Evolutionary conservation across 2,888 invertebrate genomes (phyloP).

Genomic region (Spodoptera exigua): DNA sequence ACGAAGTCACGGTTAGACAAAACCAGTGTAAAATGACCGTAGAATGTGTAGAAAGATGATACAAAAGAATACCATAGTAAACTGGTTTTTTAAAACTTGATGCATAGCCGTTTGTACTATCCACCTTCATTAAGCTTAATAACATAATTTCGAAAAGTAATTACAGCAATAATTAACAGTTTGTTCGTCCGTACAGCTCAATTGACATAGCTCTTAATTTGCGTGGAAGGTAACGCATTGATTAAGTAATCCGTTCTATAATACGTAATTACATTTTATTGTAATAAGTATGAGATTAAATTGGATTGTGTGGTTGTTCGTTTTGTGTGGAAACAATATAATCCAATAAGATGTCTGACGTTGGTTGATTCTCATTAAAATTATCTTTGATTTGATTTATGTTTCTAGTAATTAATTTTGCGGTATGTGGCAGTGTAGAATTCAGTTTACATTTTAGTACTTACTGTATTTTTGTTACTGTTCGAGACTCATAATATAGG

Average conservation of each 20-base stretch:
- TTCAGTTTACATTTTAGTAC: too few relatives aligned
- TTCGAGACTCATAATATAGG: too few relatives aligned
- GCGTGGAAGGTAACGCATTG: constrained; percentile 59
- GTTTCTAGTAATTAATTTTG: too few relatives aligned
- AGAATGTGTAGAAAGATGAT: too few relatives aligned
- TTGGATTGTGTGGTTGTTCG: constrained; percentile 22
- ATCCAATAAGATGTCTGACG: constrained; percentile 9
- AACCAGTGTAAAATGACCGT: too few relatives aligned
- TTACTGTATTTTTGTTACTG: too few relatives aligned
- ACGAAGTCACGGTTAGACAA: too few relatives aligned
- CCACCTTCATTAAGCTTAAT: constrained; percentile 72
- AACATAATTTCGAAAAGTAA: constrained; percentile 78
- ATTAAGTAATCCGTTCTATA: constrained; percentile 63
- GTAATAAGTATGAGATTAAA: constrained; percentile 31
- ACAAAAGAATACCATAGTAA: too few relatives aligned
- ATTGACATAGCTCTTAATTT: constrained; percentile 66
- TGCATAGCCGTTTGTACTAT: constrained; percentile 37
- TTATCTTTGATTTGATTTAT: background rate
- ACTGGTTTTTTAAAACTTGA: too few relatives aligned
- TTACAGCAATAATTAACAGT: constrained; percentile 67
- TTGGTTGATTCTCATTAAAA: constrained; percentile 7
- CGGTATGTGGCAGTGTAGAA: too few relatives aligned
- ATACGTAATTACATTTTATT: constrained; percentile 57
- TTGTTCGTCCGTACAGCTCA: constrained; percentile 45
- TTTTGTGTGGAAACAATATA: constrained; percentile 37